A percentile compares a stretch with the other conserved stretches of the same genome.
Evolutionary conservation across 2,113 vertebrate genomes (phyloP).

Genomic region (Sinocyclocheilus rhinocerous): DNA sequence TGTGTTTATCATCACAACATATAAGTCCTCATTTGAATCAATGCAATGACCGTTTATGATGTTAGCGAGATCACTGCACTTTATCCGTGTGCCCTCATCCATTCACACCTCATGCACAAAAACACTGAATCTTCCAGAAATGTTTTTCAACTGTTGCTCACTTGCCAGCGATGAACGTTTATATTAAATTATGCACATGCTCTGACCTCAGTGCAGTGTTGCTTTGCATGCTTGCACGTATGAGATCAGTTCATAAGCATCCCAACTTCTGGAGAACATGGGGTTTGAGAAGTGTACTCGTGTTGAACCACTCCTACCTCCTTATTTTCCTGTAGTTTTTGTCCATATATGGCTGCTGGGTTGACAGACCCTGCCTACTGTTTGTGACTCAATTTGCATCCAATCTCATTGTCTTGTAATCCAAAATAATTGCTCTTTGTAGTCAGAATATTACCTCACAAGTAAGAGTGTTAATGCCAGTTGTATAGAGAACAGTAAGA

Average conservation of each 20-base stretch:
- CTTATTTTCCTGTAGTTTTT: background rate
- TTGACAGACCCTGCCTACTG: background rate
- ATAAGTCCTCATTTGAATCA: background rate
- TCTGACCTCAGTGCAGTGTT: background rate
- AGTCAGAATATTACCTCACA: background rate
- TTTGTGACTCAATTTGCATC: background rate
- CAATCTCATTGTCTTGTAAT: background rate
- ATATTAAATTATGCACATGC: background rate
- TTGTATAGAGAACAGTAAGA: background rate
- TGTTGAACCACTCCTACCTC: background rate
- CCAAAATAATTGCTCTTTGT: background rate
- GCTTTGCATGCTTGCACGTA: background rate
- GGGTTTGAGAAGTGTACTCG: background rate
- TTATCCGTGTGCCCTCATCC: background rate
- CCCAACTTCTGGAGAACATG: background rate
- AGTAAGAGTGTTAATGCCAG: background rate
- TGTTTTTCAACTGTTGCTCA: background rate
- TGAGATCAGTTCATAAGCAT: background rate
- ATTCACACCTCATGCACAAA: background rate
- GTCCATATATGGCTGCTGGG: background rate
- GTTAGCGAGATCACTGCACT: background rate
- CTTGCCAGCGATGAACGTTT: background rate
- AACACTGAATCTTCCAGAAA: background rate
- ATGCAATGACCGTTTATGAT: background rate
- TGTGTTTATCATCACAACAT: background rate